Conservation (phyloP, 2,113 vertebrate genomes). For the Colius striatus region DNA sequence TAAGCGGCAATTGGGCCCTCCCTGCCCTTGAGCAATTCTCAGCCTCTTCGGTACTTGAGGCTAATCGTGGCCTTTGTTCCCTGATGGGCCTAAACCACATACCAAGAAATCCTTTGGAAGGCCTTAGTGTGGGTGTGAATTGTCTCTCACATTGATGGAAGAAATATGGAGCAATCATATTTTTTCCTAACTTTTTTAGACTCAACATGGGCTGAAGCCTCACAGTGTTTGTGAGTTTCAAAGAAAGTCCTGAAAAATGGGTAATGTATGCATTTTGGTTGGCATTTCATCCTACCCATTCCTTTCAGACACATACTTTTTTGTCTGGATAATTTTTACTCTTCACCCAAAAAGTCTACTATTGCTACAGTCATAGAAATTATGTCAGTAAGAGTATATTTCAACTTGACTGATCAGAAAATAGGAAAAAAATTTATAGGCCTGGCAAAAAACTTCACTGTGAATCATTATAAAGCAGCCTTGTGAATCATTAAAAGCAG, state of each 20-base stretch:
- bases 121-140: background rate
- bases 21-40: too few species aligned
- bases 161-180: background rate
- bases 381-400: background rate
- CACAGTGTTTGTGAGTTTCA: background rate
- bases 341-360: background rate
- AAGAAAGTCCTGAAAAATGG: background rate
- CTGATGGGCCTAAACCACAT: too few species aligned
- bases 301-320: background rate
- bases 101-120: background rate
- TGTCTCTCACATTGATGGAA: background rate
- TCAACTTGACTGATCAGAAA: background rate
- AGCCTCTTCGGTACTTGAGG: too few species aligned
- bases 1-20: too few species aligned
- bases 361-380: background rate
- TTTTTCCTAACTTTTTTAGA: background rate
- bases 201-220: background rate
- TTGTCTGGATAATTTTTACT: background rate
- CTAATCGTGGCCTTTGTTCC: too few species aligned
- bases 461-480: background rate
- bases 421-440: background rate
- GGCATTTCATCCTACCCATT: background rate
- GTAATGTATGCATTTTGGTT: background rate
- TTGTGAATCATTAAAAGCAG: background rate
- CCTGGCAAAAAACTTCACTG: background rate